These are phyloP conservation scores for Jaculus jaculus DNA, from an alignment of 2,113 vertebrate genomes.

Conservation along the genomic window DNA sequence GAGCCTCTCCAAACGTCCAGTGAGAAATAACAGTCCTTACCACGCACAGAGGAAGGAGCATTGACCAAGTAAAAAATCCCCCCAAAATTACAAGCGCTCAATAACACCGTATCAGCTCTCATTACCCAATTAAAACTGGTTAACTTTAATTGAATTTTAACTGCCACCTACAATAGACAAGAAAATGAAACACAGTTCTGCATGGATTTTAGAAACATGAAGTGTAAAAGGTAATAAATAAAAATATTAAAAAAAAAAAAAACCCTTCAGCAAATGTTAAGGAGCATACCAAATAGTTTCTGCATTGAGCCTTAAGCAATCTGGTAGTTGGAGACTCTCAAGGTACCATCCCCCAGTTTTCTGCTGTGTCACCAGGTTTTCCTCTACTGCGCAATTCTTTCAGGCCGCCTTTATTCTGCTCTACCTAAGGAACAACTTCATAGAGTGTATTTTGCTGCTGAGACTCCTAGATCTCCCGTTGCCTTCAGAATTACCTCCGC, in stretches of 20 bases:
- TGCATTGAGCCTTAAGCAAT: not conserved
- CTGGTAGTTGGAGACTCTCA: constrained; percentile 42
- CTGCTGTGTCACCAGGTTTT: constrained; percentile 82
- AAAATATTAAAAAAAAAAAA: constrained; percentile 64
- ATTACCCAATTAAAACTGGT: constrained; percentile 60
- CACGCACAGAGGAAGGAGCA: not conserved
- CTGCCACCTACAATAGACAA: constrained; percentile 42
- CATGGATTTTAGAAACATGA: constrained; percentile 63
- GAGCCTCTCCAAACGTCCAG: not conserved
- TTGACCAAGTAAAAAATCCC: not conserved
- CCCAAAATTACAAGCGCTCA: not conserved
- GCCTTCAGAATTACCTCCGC: constrained; percentile 6
- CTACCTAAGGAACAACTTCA: constrained; percentile 80
- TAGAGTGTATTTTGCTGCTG: constrained; percentile 70
- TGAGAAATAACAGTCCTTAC: not conserved
- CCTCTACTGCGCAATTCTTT: constrained; percentile 75
- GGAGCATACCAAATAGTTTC: constrained; percentile 23
- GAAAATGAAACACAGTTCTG: constrained; percentile 55
- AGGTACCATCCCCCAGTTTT: constrained; percentile 80
- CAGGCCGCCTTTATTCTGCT: constrained; percentile 71
- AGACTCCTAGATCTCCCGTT: constrained; percentile 24
- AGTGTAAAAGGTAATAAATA: constrained; percentile 65
- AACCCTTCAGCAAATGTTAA: constrained; percentile 48
- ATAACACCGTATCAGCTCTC: constrained; percentile 1
- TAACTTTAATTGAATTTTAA: constrained; percentile 65